Evolutionary conservation across 2,797 vertebrate genomes (phyloP), one percentile per base, ranked within the genome.

Genomic region (Novumbra hubbsi): DNA sequence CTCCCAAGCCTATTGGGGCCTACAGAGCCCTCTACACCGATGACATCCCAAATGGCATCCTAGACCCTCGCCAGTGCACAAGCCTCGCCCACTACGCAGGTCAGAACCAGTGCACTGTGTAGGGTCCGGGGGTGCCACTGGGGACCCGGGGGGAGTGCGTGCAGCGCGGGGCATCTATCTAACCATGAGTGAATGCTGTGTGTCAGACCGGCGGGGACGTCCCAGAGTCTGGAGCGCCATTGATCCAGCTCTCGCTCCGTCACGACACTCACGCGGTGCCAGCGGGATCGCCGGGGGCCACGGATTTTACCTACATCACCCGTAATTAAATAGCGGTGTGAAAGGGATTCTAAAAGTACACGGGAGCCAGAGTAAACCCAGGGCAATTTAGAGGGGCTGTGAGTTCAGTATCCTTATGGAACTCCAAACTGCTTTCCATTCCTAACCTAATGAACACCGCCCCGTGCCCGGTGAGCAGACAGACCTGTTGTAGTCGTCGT

Each of bases 401-500:
- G 8, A 45, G 14, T 45, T n/a, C n/a, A n/a, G n/a, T n/a, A n/a
- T n/a, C n/a, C n/a, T n/a, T n/a, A n/a, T n/a, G n/a, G n/a, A n/a
- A n/a, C n/a, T n/a, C n/a, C n/a, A n/a, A n/a, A n/a, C n/a, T n/a
- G n/a, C n/a, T n/a, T n/a, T n/a, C n/a, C n/a, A n/a, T n/a, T n/a
- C n/a, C n/a, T n/a, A n/a, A n/a, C 15, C 50, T 2, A 21, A 57
- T 57, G n/a, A 57, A 57, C 52, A 21, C 19, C 2, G 16, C 52
- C 52, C 9, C 3, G 55, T 57, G 24, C 1, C 11, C 55, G 24
- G 55, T 45, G 41, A 45, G 11, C n/a, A 57, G 55, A 57, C 55
- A 21, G 0, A 94, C 93, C 88, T 92, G 83, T 90, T 94, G 84
- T 93, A 94, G 85, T 94, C 85, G 73, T 93, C 86, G 1, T 91